Percentiles rank a stretch among this genome's conserved stretches.
Evolutionary conservation across 2,113 vertebrate species (phyloP).

Genomic region (Tragelaphus strepsiceros): DNA sequence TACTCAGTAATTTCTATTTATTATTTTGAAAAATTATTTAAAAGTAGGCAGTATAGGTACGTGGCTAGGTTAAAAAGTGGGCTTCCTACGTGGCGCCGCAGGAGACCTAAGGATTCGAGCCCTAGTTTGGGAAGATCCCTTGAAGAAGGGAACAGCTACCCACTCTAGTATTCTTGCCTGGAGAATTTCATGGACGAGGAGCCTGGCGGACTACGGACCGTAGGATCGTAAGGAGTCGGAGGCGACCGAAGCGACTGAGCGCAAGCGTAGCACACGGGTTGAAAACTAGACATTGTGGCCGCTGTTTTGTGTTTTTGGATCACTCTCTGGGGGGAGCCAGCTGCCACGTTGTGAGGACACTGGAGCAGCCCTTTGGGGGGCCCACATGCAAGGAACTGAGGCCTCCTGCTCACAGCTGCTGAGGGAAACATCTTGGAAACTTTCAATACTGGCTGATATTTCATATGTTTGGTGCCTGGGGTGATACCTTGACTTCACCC

Average conservation of each 20-base stretch:
- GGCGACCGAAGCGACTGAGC: background rate
- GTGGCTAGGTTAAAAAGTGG: background rate
- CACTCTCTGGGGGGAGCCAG: background rate
- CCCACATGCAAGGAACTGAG: background rate
- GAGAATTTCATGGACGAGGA: background rate
- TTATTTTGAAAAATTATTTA: background rate
- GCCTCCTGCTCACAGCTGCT: too few species aligned
- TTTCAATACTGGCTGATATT: background rate
- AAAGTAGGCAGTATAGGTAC: background rate
- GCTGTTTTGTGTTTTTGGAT: background rate
- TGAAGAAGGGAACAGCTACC: background rate
- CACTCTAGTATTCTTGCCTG: background rate
- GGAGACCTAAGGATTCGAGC: background rate
- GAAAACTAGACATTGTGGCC: background rate
- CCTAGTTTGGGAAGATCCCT: background rate
- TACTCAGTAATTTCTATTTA: background rate
- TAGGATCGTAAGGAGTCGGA: fast-evolving
- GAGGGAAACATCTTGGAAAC: background rate
- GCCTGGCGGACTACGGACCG: background rate
- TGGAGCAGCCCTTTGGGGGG: background rate
- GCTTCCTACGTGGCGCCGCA: background rate
- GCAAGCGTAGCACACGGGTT: background rate
- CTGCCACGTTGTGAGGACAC: background rate
- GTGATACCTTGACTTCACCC: background rate
- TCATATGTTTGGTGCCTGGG: background rate